Conservation (phyloP, 2,113 vertebrate species). For the Carlito syrichta region DNA sequence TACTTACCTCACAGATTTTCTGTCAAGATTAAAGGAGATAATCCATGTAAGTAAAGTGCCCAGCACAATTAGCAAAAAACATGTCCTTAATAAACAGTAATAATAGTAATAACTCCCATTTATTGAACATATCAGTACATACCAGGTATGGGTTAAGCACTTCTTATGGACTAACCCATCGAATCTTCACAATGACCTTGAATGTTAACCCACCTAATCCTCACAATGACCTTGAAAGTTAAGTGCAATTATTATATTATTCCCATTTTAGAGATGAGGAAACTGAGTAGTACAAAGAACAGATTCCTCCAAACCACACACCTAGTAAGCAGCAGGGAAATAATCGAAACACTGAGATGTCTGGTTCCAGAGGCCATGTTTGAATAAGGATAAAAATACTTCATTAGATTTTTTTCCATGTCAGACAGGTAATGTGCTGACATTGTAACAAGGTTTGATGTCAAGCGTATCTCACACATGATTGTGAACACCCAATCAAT, state of each 20-base stretch:
- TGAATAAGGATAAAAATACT: not conserved
- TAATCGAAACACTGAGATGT: not conserved
- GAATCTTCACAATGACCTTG: not conserved
- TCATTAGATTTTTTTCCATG: not conserved
- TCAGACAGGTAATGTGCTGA: no score
- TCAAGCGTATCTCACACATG: no score
- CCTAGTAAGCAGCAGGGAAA: not conserved
- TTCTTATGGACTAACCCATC: not conserved
- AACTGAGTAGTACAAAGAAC: not conserved
- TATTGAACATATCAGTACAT: accelerated
- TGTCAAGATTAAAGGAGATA: not conserved
- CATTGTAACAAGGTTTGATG: no score
- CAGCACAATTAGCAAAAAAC: not conserved
- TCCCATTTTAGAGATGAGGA: not conserved
- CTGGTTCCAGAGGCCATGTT: not conserved
- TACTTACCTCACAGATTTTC: not conserved
- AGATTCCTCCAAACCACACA: not conserved
- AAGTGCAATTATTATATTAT: not conserved
- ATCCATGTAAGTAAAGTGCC: not conserved
- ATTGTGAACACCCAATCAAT: no score
- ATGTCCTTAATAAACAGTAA: not conserved
- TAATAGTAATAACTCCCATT: not conserved
- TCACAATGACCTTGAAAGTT: not conserved
- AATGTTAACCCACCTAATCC: not conserved
- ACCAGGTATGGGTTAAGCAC: not conserved